These are phyloP conservation scores for Cephus nigrinus DNA, from an alignment of 2,888 invertebrate species.

Conservation along the genomic window DNA sequence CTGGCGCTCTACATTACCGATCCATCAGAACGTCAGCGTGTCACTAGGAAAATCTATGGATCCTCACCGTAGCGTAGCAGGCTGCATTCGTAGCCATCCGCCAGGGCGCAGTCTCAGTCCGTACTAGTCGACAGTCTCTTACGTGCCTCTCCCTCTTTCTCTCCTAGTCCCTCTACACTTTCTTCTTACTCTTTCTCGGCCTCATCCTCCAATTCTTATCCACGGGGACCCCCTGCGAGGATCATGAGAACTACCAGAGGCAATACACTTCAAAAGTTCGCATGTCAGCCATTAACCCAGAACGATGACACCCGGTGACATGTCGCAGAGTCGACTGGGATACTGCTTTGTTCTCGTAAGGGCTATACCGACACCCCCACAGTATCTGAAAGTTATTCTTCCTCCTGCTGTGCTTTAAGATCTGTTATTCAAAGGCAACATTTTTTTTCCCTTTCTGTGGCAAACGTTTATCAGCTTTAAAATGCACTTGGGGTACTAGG, in stretches of 20 bases:
- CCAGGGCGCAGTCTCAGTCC: constrained; percentile 1
- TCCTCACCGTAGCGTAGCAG: background rate
- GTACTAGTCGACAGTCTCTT: background rate
- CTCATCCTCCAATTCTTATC: constrained; percentile 18
- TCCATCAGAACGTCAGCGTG: constrained; percentile 3
- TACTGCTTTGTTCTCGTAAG: background rate
- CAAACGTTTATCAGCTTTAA: background rate
- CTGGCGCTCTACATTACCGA: background rate
- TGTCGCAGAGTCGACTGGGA: background rate
- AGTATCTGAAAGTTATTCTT: background rate
- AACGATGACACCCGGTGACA: background rate
- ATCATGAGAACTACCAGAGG: background rate
- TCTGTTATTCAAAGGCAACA: background rate
- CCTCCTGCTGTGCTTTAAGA: background rate
- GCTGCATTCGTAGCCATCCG: background rate
- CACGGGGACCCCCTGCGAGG: background rate
- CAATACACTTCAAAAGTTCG: background rate
- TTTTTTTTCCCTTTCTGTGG: background rate
- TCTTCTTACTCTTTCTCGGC: constrained; percentile 3
- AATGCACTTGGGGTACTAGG: background rate
- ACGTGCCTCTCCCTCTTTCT: constrained; percentile 8
- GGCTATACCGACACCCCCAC: background rate
- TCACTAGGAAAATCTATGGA: constrained; percentile 1
- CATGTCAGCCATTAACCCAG: background rate
- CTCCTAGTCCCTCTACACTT: background rate